These are phyloP conservation scores for Axinella damicornis DNA, from an alignment of 37 sponge, comb jelly and placozoan species.

Conservation along the genomic window DNA sequence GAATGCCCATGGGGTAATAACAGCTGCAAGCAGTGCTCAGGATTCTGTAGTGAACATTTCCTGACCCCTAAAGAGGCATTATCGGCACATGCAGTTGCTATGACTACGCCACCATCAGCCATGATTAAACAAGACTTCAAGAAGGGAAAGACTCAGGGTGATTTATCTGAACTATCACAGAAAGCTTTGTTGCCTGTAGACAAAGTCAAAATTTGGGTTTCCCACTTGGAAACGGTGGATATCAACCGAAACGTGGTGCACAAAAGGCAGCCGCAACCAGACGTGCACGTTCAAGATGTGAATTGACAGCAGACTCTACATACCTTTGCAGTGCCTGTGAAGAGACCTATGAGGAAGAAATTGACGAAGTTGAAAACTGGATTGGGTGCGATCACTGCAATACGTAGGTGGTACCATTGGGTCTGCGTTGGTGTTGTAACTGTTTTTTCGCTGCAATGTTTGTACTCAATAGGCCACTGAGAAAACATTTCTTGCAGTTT, in stretches of 20 bases:
- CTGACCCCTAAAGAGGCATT: conserved; percentile 22
- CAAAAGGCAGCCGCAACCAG: no score
- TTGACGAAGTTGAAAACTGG: conserved; percentile 6
- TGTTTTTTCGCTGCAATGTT: background rate
- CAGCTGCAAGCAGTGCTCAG: conserved; percentile 2
- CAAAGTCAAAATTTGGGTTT: no score
- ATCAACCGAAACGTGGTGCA: no score
- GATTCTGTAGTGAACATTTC: conserved; percentile 25
- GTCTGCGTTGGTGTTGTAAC: background rate
- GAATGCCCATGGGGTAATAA: conserved; percentile 10
- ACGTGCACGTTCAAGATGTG: no score
- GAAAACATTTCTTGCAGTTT: no score
- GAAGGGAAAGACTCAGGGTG: no score
- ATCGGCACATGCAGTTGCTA: no score
- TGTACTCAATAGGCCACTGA: background rate
- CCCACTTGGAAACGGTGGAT: no score
- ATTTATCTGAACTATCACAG: no score
- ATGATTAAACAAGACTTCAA: no score
- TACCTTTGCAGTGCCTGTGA: background rate
- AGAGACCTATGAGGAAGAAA: conserved; percentile 1
- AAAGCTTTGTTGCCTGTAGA: no score
- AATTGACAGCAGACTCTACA: background rate
- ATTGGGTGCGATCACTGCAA: background rate
- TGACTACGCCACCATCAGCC: no score
- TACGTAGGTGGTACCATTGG: conserved; percentile 3